Evolutionary conservation across 2,113 vertebrate species (phyloP), one percentile per base, ranked within the genome.

Genomic region (Callopanchax toddi): DNA sequence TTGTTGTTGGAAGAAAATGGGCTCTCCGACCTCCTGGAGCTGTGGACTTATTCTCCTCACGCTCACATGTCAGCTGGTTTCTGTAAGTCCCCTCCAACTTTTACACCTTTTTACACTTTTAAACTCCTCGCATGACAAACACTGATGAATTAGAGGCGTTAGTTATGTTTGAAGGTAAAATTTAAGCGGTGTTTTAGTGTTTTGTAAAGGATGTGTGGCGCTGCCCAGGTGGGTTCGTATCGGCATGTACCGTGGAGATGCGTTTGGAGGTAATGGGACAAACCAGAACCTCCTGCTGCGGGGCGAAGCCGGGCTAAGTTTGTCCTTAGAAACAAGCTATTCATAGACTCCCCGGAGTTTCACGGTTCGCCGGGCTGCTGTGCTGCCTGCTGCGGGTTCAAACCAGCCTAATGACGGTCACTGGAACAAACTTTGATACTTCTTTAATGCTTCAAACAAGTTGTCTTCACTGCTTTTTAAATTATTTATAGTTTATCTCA

Each of bases 301-400:
- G n/a, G 65, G 57, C 62, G 75, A 71, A 82, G 71, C 60, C 21
- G 63, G 68, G 87, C 86, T 93, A 91, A 91, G 89, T 92, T 84
- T 71, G 79, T 84, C 83, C 91, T 76, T 68, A 89, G 92, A 88
- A 89, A 92, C 91, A 82, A 79, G 87, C 91, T 93, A 92, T 93
- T 92, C 92, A 92, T 93, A 93, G 91, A 87, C 76, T 56, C 42
- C 16, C 9, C 70, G 70, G 54, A 67, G 60, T 56, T 42, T 68
- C 65, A 68, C 66, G 80, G 65, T 83, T 66, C 67, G 45, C 26
- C 52, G 61, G 64, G 48, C 61, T 61, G 42, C 56, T 65, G 54
- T 45, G 60, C 57, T 66, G 48, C 25, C 12, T 69, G 16, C 39
- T 37, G 36, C 12, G 36, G 29, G 12, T 37, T 18, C 5, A 16